Percentiles rank a stretch among this genome's conserved stretches.
These are phyloP conservation scores for Calameuta pallipes DNA, from an alignment of 2,888 invertebrate species.

Conservation along the genomic window DNA sequence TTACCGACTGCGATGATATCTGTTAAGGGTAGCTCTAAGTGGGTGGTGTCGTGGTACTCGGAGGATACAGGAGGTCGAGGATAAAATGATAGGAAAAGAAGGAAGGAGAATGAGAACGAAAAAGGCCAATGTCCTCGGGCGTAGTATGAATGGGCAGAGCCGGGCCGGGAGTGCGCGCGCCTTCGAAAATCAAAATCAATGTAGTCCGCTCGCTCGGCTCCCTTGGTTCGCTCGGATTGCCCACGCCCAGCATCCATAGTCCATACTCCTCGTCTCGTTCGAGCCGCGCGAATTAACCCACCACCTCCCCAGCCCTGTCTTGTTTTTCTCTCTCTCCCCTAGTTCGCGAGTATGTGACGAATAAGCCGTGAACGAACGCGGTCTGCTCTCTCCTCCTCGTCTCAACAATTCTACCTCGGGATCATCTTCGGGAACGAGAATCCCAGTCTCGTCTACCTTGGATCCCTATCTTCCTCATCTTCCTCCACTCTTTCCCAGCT, in stretches of 20 bases:
- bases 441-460: no score
- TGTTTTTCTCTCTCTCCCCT: constrained; percentile 5
- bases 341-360: neutral
- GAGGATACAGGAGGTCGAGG: neutral
- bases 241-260: constrained; percentile 46
- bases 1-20: neutral
- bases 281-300: constrained; percentile 6
- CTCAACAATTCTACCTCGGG: no score
- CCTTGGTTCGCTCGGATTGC: constrained; percentile 42
- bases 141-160: constrained; percentile 47
- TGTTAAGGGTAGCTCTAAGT: neutral
- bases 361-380: no score
- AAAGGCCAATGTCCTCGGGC: constrained; percentile 32
- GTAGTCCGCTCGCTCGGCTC: constrained; percentile 43
- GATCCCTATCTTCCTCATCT: no score
- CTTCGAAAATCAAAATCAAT: constrained; percentile 63
- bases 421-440: no score
- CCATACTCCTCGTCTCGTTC: constrained; percentile 1
- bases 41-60: neutral
- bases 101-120: neutral
- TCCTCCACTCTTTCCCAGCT: no score
- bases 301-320: constrained; percentile 5
- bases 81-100: neutral
- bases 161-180: constrained; percentile 47
- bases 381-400: no score